phyloP scores from a whole-genome alignment of 2,888 invertebrate genomes.

The Morpho helenor region DNA sequence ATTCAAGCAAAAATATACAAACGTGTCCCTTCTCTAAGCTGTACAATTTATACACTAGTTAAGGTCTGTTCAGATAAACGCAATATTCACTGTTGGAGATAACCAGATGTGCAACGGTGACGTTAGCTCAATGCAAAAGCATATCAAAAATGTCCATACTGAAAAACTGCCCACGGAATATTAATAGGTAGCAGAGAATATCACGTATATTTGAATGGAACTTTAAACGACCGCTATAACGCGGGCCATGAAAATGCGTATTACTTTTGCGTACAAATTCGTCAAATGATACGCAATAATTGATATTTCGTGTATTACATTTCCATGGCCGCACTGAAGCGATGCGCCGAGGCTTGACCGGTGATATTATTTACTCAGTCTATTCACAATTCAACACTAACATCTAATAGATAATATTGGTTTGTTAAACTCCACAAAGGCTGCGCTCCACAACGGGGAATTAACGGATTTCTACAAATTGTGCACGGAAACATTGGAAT shows the following conservation, averaged over 20 bases:
- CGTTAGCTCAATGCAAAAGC: too few species aligned
- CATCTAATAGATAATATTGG: constrained; percentile 25
- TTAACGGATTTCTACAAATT: neutral
- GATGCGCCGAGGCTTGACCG: constrained; percentile 20
- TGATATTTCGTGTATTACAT: neutral
- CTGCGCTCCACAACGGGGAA: constrained; percentile 1
- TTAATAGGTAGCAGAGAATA: too few species aligned
- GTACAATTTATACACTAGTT: constrained; percentile 69
- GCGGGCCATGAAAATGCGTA: constrained; percentile 29
- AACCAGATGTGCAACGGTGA: too few species aligned
- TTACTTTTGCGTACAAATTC: neutral
- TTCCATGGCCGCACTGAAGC: constrained; percentile 13
- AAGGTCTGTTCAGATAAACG: constrained; percentile 22
- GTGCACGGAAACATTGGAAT: constrained; percentile 23
- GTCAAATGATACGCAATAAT: neutral
- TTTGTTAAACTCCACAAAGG: too few species aligned
- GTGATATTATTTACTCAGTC: constrained; percentile 44
- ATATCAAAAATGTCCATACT: too few species aligned
- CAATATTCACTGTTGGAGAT: too few species aligned
- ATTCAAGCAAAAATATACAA: constrained; percentile 74
- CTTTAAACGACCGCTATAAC: constrained; percentile 37
- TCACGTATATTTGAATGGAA: too few species aligned
- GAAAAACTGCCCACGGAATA: too few species aligned
- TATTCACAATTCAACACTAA: constrained; percentile 49
- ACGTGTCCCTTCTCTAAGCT: constrained; percentile 58